Percentiles rank a stretch among this genome's conserved stretches.
phyloP scores from a whole-genome alignment of 2,797 vertebrate species.

The Loris lydekkerianus region DNA sequence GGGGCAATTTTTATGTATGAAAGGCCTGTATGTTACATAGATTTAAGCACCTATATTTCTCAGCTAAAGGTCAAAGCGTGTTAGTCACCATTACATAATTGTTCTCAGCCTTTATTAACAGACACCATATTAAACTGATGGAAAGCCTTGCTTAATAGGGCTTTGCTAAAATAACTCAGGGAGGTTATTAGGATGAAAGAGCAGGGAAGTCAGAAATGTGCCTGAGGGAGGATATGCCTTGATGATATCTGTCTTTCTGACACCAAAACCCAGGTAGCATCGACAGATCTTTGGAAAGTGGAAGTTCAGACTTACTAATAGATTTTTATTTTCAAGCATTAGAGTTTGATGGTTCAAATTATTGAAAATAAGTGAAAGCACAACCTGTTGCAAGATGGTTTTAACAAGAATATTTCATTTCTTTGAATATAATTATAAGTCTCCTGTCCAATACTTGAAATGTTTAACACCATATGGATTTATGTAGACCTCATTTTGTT shows the following conservation, averaged over 20 bases:
- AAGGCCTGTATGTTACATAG: not conserved
- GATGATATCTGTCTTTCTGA: conserved; percentile 70
- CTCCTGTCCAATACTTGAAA: not conserved
- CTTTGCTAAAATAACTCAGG: conserved; percentile 61
- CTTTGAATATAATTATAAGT: not conserved
- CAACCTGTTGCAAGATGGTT: not conserved
- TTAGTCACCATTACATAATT: conserved; percentile 73
- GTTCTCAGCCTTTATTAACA: conserved; percentile 77
- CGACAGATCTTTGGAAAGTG: not conserved
- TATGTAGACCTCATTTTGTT: not conserved
- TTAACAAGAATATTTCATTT: not conserved
- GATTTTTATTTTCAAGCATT: conserved; percentile 67
- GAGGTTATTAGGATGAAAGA: conserved; percentile 59
- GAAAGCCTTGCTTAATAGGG: conserved; percentile 62
- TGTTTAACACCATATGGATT: not conserved
- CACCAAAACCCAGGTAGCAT: conserved; percentile 23
- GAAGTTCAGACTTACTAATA: conserved; percentile 39
- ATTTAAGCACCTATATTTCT: conserved; percentile 33
- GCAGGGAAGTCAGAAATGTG: not conserved
- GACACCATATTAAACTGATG: conserved; percentile 55
- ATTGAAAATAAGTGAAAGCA: conserved; percentile 43
- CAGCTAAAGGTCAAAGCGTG: conserved; percentile 65
- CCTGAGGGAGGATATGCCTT: not conserved
- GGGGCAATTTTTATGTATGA: conserved; percentile 38
- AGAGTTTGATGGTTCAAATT: conserved; percentile 11